A percentile compares a stretch with the other conserved stretches of the same genome.
These are phyloP conservation scores for Cepaea hortensis DNA, from an alignment of 2,888 invertebrate species.

Conservation along the genomic window DNA sequence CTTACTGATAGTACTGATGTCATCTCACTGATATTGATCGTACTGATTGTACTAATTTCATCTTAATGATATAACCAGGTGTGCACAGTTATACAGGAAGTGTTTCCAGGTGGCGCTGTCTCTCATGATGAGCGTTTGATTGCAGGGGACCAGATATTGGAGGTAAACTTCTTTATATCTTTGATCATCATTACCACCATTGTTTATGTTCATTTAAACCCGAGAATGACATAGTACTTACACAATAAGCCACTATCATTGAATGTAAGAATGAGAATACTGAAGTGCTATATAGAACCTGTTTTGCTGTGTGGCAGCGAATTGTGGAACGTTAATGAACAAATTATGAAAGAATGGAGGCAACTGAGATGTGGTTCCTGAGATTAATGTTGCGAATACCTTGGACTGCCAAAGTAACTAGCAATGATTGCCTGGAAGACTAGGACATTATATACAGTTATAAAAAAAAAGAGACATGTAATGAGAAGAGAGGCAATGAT, in stretches of 20 bases:
- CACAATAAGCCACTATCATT: background rate
- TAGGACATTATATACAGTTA: too few relatives aligned
- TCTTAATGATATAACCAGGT: conserved; percentile 64
- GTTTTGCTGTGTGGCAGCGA: too few relatives aligned
- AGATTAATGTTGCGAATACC: too few relatives aligned
- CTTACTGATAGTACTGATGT: too few relatives aligned
- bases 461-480: too few relatives aligned
- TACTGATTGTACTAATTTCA: background rate
- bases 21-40: too few relatives aligned
- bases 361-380: too few relatives aligned
- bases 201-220: background rate
- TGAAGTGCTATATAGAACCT: too few relatives aligned
- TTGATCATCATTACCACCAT: background rate
- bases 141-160: conserved; percentile 77
- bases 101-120: conserved; percentile 76
- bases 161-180: conserved; percentile 64
- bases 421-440: too few relatives aligned
- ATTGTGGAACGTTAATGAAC: background rate
- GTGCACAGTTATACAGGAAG: conserved; percentile 77
- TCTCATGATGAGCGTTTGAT: conserved; percentile 76
- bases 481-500: too few relatives aligned
- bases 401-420: too few relatives aligned
- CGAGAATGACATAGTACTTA: background rate
- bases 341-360: background rate
- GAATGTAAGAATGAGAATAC: too few relatives aligned